phyloP scores from a whole-genome alignment of 2,113 vertebrate genomes.

The Steatornis caripensis region DNA sequence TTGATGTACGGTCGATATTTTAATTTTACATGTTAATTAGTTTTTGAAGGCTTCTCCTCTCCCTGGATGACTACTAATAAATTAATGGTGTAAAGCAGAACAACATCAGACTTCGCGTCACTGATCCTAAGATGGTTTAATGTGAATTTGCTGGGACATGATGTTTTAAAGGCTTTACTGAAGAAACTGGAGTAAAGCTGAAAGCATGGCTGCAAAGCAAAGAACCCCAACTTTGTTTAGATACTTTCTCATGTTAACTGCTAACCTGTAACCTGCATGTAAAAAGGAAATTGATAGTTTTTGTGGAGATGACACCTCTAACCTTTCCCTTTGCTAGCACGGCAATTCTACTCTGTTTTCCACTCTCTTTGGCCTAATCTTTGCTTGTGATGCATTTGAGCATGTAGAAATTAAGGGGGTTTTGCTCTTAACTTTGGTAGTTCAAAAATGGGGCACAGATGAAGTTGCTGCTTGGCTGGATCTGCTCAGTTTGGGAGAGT shows the following conservation, averaged over 20 bases:
- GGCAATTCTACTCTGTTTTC: slow-evolving; percentile 76
- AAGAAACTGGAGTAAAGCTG: slow-evolving; percentile 43
- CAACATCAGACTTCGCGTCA: not conserved
- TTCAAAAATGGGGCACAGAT: slow-evolving; percentile 99
- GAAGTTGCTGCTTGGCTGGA: slow-evolving; percentile 99
- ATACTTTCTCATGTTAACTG: slow-evolving; percentile 36
- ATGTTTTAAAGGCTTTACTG: slow-evolving; percentile 31
- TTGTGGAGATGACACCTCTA: slow-evolving; percentile 58
- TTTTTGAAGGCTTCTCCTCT: slow-evolving; percentile 13
- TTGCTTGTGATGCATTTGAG: slow-evolving; percentile 83
- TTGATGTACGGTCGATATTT: not conserved
- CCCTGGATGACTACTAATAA: not conserved
- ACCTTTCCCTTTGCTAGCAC: slow-evolving; percentile 78
- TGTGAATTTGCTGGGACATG: not conserved
- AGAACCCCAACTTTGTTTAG: slow-evolving; percentile 43
- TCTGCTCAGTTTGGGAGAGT: slow-evolving; percentile 98
- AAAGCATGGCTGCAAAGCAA: slow-evolving; percentile 64
- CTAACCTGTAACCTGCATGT: slow-evolving; percentile 78
- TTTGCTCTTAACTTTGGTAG: slow-evolving; percentile 96
- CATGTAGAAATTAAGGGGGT: slow-evolving; percentile 90
- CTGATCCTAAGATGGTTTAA: slow-evolving; percentile 26
- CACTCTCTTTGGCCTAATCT: slow-evolving; percentile 81
- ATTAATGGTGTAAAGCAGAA: slow-evolving; percentile 2
- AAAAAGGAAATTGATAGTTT: slow-evolving; percentile 25
- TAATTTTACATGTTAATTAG: slow-evolving; percentile 35